Percentiles rank a stretch among this genome's conserved stretches.
Conservation (phyloP, 2,888 invertebrate genomes). For the Crossocerus cetratus region DNA sequence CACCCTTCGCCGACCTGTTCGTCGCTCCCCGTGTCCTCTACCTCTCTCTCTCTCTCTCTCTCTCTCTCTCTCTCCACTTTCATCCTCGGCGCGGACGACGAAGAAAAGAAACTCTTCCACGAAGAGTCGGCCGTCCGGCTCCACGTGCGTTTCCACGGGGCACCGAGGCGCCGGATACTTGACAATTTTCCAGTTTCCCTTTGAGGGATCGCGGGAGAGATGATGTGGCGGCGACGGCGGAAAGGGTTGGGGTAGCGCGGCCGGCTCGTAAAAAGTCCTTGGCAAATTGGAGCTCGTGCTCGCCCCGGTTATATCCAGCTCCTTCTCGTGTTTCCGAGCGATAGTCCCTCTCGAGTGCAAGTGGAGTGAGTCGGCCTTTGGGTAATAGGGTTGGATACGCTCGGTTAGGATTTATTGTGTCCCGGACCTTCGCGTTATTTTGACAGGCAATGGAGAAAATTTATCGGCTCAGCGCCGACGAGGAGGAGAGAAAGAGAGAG, state of each 20-base stretch:
- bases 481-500: not conserved
- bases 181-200: not conserved
- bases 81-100: too few relatives aligned
- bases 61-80: slow-evolving; percentile 1
- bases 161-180: too few relatives aligned
- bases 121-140: too few relatives aligned
- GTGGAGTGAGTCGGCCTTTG: slow-evolving; percentile 25
- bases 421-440: slow-evolving; percentile 53
- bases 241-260: not conserved
- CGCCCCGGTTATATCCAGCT: slow-evolving; percentile 10
- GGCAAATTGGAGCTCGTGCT: slow-evolving; percentile 61
- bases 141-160: too few relatives aligned
- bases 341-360: slow-evolving; percentile 28
- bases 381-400: slow-evolving; percentile 49
- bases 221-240: not conserved
- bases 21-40: slow-evolving; percentile 26
- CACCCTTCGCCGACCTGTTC: not conserved
- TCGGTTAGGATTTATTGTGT: slow-evolving; percentile 52
- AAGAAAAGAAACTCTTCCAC: too few relatives aligned
- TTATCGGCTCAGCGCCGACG: slow-evolving; percentile 53
- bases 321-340: slow-evolving; percentile 52
- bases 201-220: not conserved
- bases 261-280: slow-evolving; percentile 58
- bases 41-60: not conserved
- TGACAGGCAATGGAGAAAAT: slow-evolving; percentile 66